These are phyloP conservation scores for Ceratina calcarata DNA, from an alignment of 1,140 invertebrate genomes.

Conservation along the genomic window DNA sequence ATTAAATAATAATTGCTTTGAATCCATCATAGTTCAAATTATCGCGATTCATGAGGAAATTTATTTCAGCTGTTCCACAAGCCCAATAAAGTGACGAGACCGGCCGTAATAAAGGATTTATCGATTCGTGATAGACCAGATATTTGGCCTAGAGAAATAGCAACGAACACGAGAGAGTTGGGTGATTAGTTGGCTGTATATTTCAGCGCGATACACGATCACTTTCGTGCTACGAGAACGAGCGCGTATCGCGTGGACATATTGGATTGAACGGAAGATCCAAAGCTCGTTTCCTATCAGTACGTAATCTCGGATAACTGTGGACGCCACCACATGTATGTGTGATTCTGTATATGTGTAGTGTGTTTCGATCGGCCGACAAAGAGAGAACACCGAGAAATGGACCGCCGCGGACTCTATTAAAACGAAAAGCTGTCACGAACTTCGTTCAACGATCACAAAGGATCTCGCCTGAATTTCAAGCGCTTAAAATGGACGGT, in stretches of 20 bases:
- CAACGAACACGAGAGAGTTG: not conserved
- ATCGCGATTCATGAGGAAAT: not conserved
- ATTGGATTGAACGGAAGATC: slow-evolving; percentile 49
- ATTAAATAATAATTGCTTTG: no score
- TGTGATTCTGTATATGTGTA: not conserved
- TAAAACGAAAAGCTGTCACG: not conserved
- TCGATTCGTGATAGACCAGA: slow-evolving; percentile 52
- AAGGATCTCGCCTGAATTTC: not conserved
- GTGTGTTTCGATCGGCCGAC: not conserved
- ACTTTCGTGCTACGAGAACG: slow-evolving; percentile 42
- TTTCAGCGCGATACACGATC: slow-evolving; percentile 31
- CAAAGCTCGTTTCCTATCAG: slow-evolving; percentile 37
- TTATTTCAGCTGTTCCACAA: not conserved
- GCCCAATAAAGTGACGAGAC: not conserved
- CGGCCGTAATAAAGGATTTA: slow-evolving; percentile 28
- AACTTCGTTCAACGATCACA: not conserved
- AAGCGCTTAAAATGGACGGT: not conserved
- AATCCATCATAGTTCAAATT: no score
- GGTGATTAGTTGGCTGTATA: slow-evolving; percentile 30
- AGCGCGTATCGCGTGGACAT: slow-evolving; percentile 51
- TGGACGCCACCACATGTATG: not conserved
- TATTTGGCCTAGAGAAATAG: not conserved
- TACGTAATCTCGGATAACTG: slow-evolving; percentile 2
- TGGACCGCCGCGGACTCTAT: not conserved
- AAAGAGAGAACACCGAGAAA: not conserved